Evolutionary conservation across 2,113 vertebrate species (phyloP).

Genomic region (Hydrolagus affinis): DNA sequence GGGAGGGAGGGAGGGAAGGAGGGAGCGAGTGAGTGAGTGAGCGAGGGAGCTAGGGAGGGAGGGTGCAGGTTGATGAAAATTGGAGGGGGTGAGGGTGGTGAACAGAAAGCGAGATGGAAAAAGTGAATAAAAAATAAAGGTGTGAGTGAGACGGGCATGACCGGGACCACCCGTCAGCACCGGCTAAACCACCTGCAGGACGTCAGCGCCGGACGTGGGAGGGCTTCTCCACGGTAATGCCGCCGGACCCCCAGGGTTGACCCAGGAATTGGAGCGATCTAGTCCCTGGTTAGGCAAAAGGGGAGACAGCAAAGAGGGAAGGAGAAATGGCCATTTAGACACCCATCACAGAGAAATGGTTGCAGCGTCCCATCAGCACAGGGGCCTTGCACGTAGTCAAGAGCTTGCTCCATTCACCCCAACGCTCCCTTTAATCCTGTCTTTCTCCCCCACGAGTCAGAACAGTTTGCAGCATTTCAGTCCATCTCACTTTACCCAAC

Average conservation of each 20-base stretch:
- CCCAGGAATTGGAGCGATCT: conserved; percentile 99
- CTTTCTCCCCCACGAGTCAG: too few species aligned
- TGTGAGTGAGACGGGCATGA: background rate
- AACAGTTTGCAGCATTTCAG: too few species aligned
- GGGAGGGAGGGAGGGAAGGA: too few species aligned
- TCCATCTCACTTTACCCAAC: too few species aligned
- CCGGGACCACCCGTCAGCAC: background rate
- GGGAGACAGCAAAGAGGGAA: conserved; percentile 77
- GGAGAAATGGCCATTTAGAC: too few species aligned
- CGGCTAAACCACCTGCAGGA: conserved; percentile 88
- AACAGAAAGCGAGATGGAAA: conserved; percentile 20
- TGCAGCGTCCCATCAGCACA: too few species aligned
- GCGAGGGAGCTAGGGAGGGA: too few species aligned
- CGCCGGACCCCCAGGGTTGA: conserved; percentile 97
- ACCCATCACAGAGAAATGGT: too few species aligned
- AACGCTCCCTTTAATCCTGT: too few species aligned
- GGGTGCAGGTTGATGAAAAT: background rate
- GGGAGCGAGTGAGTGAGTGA: too few species aligned
- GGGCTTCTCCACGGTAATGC: conserved; percentile 96
- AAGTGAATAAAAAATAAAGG: background rate
- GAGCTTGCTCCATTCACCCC: too few species aligned
- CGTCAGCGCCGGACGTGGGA: conserved; percentile 89
- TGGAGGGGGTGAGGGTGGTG: conserved; percentile 33
- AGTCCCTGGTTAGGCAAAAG: conserved; percentile 81
- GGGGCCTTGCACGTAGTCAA: too few species aligned